phyloP scores from a whole-genome alignment of 2,888 invertebrate species.

The Dendrolimus pini region DNA sequence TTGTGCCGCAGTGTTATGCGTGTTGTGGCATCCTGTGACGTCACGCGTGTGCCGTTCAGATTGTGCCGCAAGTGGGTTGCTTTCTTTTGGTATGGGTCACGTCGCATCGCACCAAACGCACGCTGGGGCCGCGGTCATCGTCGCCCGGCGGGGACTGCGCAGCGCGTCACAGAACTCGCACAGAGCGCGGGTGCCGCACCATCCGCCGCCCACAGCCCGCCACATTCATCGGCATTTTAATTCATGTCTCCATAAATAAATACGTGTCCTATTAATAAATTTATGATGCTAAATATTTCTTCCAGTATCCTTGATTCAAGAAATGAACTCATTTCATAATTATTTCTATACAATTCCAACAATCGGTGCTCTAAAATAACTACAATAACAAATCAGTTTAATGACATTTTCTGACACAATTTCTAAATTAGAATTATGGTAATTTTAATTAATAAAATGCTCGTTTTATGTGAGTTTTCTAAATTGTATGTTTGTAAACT shows the following conservation, averaged over 20 bases:
- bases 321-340: not conserved
- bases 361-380: not conserved
- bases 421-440: no score
- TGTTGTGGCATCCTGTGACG: conserved; percentile 49
- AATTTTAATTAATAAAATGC: no score
- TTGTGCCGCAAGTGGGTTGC: not conserved
- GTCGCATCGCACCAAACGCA: conserved; percentile 11
- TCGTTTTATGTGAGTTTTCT: no score
- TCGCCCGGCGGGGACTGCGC: conserved; percentile 2
- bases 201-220: conserved; percentile 25
- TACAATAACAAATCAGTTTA: no score
- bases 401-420: no score
- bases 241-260: conserved; percentile 39
- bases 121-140: conserved; percentile 1
- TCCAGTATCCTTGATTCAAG: not conserved
- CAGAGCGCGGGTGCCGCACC: conserved; percentile 16
- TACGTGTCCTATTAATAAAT: conserved; percentile 39
- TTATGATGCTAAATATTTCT: conserved; percentile 5
- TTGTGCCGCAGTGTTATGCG: conserved; percentile 24
- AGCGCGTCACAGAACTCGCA: conserved; percentile 11
- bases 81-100: conserved; percentile 9
- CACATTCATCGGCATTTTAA: conserved; percentile 37
- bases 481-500: no score
- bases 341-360: not conserved
- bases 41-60: conserved; percentile 21